Conservation (phyloP, 2,888 invertebrate species). For the Ceraclea dissimilis region DNA sequence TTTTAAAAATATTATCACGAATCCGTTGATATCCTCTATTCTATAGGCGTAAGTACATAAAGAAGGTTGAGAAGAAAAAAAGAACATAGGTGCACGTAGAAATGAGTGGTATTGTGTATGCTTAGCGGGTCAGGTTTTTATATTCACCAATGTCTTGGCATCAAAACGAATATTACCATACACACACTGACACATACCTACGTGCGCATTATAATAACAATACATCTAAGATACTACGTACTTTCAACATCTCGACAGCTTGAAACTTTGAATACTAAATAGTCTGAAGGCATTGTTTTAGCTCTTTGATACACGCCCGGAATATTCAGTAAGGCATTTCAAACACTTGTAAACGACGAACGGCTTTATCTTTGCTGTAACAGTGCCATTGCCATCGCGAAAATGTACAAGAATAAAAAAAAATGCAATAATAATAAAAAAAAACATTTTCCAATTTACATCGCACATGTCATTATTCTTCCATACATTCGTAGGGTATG, state of each 20-base stretch:
- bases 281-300: constrained; percentile 24
- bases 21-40: not conserved
- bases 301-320: constrained; percentile 17
- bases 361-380: not conserved
- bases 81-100: constrained; percentile 19
- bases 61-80: not conserved
- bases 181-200: constrained; percentile 1
- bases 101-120: constrained; percentile 18
- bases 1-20: constrained; percentile 1
- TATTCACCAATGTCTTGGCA: constrained; percentile 19
- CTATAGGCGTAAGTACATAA: not conserved
- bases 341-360: not conserved
- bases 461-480: no score
- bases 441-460: no score
- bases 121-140: constrained; percentile 21
- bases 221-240: not conserved
- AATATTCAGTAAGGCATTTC: constrained; percentile 9
- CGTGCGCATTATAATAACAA: constrained; percentile 3
- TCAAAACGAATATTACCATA: constrained; percentile 17
- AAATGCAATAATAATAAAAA: no score
- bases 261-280: constrained; percentile 26
- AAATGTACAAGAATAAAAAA: no score
- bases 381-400: not conserved
- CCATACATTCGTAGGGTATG: no score
- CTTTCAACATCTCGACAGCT: constrained; percentile 15